Evolutionary conservation across 2,113 vertebrate species (phyloP), one percentile per base, ranked within the genome.

Genomic region (Heloderma charlesbogerti): DNA sequence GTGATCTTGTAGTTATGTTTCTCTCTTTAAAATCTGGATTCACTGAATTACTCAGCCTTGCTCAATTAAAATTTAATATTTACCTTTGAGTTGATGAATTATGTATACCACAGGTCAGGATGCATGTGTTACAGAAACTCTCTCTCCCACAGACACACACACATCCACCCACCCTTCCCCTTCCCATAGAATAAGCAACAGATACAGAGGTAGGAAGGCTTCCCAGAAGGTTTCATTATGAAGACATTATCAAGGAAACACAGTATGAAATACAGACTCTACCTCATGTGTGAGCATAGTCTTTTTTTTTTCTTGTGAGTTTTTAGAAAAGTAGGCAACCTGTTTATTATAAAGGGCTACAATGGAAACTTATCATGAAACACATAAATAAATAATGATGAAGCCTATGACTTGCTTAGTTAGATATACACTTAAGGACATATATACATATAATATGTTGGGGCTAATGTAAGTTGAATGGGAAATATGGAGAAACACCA

Each of bases 21-120:
- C 13, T 12, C 20, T 71, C 9, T n/a, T 45, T 69, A 51, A 51
- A 88, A 80, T 90, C 43, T 60, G 10, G 74, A 90, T 78, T 57
- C 25, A 29, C 74, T 0, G 29, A 67, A 37, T 75, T n/a, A 90
- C 74, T 25, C 10, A 51, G 57, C 57, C 60, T 31, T 4, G 51
- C 63, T 80, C 48, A 27, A 79, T 90, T 90, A 90, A 80, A 80
- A 51, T 80, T 86, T 86, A 71, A 86, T 80, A 90, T 90, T 79
- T 86, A 90, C 63, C 60, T 86, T 86, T 80, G 69, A 37, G 34
- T 29, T 40, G n/a, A 80, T 90, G 75, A 90, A 80, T 86, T 86
- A 86, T 90, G n/a, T 57, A 90, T 90, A 27, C 6, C 22, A 74
- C 69, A 89, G 80, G 88, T 89, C 88, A 89, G 51, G 54, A 89